Evolutionary conservation across 2,888 invertebrate genomes (phyloP), one percentile per base, ranked within the genome.

Genomic region (Barypeithes pellucidus): DNA sequence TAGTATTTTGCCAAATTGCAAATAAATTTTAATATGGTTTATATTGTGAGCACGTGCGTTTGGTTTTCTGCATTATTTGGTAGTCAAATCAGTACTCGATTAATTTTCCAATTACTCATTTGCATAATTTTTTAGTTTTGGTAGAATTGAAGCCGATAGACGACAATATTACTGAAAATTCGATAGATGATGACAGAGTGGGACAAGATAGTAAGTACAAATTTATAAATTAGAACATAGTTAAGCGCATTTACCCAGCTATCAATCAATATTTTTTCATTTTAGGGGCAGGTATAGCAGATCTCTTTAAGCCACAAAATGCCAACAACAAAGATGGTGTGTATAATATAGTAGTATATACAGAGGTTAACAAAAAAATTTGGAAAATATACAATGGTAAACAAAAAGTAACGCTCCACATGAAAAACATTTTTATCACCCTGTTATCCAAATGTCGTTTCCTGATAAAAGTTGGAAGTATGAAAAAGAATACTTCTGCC

Each of bases 231-330:
- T 9, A 36, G 3, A 11, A 2, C 9, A 11, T 8, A 5, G 2
- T 36, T 2, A 36, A 22, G 41, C 20, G 11, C 20, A 47, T 47
- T 20, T 7, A 1, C 11, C 20, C 11, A 11, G 9, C 0, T 3
- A 18, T 18, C 16, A 47, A 11, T 4, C 12, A 12, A 22, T 22
- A 50, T 11, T 20, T 22, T 52, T 16, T 50, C 2, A 11, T 57
- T 33, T 57, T 50, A 63, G 63, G 36, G 7, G 63, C 63, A 36
- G 63, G 63, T 5, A 63, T 63, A 11, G 45, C 20, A 20, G 63
- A 63, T 12, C 14, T 63, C 1, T 36, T 63, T 7, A 63, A 63
- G 18, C 63, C 63, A 50, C 22, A 36, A 50, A 63, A 50, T 50
- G 4, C 62, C 16, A 24, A n/a, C 20, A 62, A 50, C n/a, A 24